A percentile compares a stretch with the other conserved stretches of the same genome.
Evolutionary conservation across 2,797 vertebrate species (phyloP).

Genomic region (Prionace glauca): DNA sequence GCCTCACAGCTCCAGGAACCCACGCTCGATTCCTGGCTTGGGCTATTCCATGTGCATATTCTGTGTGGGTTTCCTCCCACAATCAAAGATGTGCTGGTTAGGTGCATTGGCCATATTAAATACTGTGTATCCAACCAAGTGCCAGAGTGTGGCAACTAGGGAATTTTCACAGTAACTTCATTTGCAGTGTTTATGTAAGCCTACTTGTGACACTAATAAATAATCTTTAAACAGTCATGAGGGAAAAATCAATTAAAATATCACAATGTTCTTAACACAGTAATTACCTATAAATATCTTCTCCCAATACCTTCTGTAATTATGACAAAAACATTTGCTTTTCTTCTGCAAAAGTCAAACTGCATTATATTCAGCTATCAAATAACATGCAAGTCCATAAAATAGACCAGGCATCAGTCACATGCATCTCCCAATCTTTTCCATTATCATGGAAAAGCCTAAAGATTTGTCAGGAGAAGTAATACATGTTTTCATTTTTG

Average conservation of each 20-base stretch:
- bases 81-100: too few species aligned
- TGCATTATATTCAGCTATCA: not conserved
- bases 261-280: not conserved
- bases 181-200: too few species aligned
- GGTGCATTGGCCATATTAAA: too few species aligned
- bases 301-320: not conserved
- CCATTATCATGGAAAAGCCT: not conserved
- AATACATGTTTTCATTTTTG: not conserved
- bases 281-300: not conserved
- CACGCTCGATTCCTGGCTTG: too few species aligned
- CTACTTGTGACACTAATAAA: too few species aligned
- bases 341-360: not conserved
- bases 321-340: not conserved
- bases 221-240: not conserved
- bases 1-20: too few species aligned
- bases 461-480: not conserved
- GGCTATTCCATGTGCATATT: too few species aligned
- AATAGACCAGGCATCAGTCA: not conserved
- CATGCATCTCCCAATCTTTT: not conserved
- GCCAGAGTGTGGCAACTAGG: too few species aligned
- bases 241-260: not conserved
- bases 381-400: not conserved
- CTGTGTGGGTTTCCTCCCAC: too few species aligned
- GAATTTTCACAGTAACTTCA: too few species aligned
- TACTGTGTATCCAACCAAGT: too few species aligned